Conservation (phyloP, 2,113 vertebrate species). For the Microtus oregoni region DNA sequence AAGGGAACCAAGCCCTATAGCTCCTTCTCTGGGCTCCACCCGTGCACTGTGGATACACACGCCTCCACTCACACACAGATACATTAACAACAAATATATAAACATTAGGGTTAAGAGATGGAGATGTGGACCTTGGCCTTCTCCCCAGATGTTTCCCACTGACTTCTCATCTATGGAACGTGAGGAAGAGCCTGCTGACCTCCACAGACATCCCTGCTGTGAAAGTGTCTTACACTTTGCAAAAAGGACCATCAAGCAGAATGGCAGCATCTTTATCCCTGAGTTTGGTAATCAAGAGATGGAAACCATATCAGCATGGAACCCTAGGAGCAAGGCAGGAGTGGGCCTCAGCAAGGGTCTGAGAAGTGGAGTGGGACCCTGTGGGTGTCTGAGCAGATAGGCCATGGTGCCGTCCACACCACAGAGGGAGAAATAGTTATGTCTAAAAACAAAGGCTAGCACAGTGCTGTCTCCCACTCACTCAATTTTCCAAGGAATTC, state of each 20-base stretch:
- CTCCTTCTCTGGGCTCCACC: neutral
- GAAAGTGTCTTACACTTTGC: neutral
- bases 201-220: neutral
- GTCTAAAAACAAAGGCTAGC: accelerated
- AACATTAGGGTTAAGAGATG: neutral
- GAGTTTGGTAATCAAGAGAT: neutral
- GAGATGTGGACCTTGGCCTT: neutral
- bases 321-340: accelerated
- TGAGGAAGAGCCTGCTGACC: neutral
- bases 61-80: neutral
- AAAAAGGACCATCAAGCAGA: neutral
- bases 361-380: too few relatives aligned
- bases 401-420: accelerated
- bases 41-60: neutral
- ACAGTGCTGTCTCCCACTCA: accelerated
- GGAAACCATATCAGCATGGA: neutral
- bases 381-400: neutral
- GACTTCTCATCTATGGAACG: neutral
- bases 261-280: neutral
- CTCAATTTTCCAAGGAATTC: neutral
- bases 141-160: neutral
- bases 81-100: neutral
- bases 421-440: accelerated
- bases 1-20: neutral
- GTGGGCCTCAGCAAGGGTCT: neutral